Base-by-base conservation (phyloP, 1,140 invertebrate species). In the Ladona fulva region DNA sequence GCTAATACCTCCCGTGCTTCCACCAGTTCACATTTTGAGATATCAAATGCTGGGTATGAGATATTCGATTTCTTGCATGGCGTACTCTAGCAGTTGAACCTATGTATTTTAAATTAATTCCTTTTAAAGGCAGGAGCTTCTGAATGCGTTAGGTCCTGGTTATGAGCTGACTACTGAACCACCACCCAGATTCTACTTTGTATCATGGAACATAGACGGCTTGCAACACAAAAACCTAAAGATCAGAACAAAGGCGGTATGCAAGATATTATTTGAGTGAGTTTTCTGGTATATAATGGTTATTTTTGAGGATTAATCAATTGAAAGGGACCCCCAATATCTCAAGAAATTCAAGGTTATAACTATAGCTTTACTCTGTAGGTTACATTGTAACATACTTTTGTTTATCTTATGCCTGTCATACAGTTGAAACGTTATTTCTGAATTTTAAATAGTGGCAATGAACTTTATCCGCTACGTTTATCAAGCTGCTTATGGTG, bases 151-250 rank as follows among this genome's bases (percentile, higher is more conserved):
- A 12, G 76, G 75, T 6, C 24, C 59, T 59, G 80, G 77, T 66
- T 66, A 66, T 24, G 14, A 77, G 22, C 73, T 80, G 0, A 81
- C 84, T 5, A 82, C 77, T 25, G 82, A 79, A 79, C 82, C 84
- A 22, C 85, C 85, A 19, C 81, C 80, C 59, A 81, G 82, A 59
- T 83, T 88, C 52, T 83, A 82, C 37, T 79, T 89, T 22, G 82
- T 89, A 7, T 84, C 88, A 6, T 91, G 90, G 90, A 91, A 91
- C 81, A 84, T 92, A 79, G 90, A 91, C 85, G 90, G 90, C 3
- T 81, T 91, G 1, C 88, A 90, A 81, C 82, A 84, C 22, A 83
- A 85, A 22, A 88, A 88, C 81, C 76, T 90, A 11, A 84, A 86
- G 59, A 85, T 85, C 29, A 81, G 90, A 78, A 88, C 87, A 6